Conservation (phyloP, 2,113 vertebrate genomes). For the Malaclemys terrapin region DNA sequence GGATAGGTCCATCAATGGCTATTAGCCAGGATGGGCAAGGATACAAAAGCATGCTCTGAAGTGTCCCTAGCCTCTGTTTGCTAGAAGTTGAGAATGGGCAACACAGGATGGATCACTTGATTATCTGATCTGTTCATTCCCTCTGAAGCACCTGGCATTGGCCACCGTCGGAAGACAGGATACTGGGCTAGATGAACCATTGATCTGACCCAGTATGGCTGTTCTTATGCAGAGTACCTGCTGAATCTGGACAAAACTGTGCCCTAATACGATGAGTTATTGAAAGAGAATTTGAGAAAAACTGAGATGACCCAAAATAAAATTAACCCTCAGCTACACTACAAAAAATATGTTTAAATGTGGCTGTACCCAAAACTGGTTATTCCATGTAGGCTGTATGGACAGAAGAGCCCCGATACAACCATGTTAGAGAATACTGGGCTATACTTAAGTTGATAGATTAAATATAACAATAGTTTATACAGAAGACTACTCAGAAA, state of each 20-base stretch:
- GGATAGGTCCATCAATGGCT: no score
- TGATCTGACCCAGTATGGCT: no score
- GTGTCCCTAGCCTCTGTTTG: no score
- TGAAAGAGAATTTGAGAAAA: neutral
- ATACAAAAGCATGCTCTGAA: no score
- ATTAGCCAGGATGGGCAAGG: no score
- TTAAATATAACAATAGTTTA: neutral
- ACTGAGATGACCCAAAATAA: neutral
- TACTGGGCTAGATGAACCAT: no score
- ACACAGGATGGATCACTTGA: no score
- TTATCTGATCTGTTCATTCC: no score
- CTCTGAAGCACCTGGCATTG: no score
- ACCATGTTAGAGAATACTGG: neutral
- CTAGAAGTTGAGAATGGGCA: no score
- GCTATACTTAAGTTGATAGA: neutral
- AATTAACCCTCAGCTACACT: neutral
- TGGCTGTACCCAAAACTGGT: neutral
- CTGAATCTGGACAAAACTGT: neutral
- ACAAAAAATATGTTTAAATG: neutral
- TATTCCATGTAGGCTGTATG: neutral
- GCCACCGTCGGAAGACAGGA: no score
- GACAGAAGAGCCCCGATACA: constrained; percentile 2
- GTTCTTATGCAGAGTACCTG: neutral
- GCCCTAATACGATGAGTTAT: neutral
- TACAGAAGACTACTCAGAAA: neutral